A percentile compares a stretch with the other conserved stretches of the same genome.
phyloP scores from a whole-genome alignment of 64 coral and sea anemone species.

The Trachythela sp. region DNA sequence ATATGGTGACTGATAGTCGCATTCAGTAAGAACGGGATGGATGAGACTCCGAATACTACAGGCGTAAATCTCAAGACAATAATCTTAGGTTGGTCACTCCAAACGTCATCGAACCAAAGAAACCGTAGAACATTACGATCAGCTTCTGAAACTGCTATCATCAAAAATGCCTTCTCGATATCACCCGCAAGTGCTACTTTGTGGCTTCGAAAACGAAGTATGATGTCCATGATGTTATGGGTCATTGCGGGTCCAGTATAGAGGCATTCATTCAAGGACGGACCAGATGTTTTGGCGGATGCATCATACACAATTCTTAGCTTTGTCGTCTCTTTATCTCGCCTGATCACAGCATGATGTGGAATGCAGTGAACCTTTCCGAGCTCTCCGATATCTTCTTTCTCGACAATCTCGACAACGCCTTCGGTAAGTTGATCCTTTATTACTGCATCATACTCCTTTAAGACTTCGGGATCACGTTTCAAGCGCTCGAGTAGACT shows the following conservation, averaged over 20 bases:
- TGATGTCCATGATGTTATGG: conserved; percentile 30
- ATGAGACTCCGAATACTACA: conserved; percentile 52
- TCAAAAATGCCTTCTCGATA: conserved; percentile 56
- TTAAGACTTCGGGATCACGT: conserved; percentile 19
- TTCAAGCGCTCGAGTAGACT: conserved; percentile 17
- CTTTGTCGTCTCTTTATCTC: conserved; percentile 57
- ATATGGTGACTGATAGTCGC: conserved; percentile 41
- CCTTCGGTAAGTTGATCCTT: conserved; percentile 33
- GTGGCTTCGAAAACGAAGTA: conserved; percentile 39
- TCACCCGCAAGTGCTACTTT: conserved; percentile 31
- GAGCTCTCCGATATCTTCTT: not conserved
- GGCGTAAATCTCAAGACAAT: conserved; percentile 31
- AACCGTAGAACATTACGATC: conserved; percentile 39
- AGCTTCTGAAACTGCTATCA: conserved; percentile 9
- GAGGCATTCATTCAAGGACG: conserved; percentile 50
- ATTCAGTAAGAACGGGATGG: conserved; percentile 23
- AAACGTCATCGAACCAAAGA: conserved; percentile 36
- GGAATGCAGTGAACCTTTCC: conserved; percentile 63
- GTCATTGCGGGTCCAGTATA: conserved; percentile 30
- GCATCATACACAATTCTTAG: conserved; percentile 68
- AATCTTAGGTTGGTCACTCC: not conserved
- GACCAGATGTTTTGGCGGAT: conserved; percentile 39
- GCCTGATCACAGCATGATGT: conserved; percentile 50
- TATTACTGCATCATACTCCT: conserved; percentile 54
- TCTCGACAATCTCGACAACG: conserved; percentile 40